Percentiles rank a stretch among this genome's conserved stretches.
Evolutionary conservation across 2,113 vertebrate genomes (phyloP).

Genomic region (Microcebus jonahi): DNA sequence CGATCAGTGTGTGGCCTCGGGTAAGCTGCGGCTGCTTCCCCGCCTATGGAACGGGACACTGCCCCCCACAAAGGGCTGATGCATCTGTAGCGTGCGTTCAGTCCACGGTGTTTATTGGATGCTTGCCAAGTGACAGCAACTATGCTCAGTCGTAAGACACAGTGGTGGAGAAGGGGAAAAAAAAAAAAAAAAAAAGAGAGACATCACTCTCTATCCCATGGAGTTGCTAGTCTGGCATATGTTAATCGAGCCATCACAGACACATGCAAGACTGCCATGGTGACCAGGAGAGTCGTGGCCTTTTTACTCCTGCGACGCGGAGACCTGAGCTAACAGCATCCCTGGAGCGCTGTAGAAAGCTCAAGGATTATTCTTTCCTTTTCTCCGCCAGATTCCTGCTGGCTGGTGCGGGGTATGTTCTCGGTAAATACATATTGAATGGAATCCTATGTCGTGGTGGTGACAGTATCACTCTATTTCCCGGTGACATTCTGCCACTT

Average conservation of each 20-base stretch:
- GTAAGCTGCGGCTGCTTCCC: not conserved
- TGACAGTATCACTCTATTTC: not conserved
- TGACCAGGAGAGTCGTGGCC: not conserved
- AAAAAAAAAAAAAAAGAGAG: not conserved
- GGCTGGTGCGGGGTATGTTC: not conserved
- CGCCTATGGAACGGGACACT: not conserved
- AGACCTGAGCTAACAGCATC: not conserved
- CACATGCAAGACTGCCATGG: not conserved
- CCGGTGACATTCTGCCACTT: conserved; percentile 10
- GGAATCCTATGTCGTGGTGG: not conserved
- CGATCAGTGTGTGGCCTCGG: not conserved
- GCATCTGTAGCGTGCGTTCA: not conserved
- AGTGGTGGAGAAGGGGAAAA: not conserved
- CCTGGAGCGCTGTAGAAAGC: not conserved
- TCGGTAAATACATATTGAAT: not conserved
- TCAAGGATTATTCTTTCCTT: not conserved
- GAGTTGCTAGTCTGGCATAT: not conserved
- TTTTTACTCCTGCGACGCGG: not conserved
- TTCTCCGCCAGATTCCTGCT: not conserved
- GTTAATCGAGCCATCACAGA: not conserved
- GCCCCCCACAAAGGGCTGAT: not conserved
- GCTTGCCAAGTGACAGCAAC: not conserved
- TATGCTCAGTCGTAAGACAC: not conserved
- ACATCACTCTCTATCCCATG: not conserved
- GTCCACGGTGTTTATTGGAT: not conserved